Evolutionary conservation across 2,888 invertebrate genomes (phyloP).

Genomic region (Macrophya alboannulata): DNA sequence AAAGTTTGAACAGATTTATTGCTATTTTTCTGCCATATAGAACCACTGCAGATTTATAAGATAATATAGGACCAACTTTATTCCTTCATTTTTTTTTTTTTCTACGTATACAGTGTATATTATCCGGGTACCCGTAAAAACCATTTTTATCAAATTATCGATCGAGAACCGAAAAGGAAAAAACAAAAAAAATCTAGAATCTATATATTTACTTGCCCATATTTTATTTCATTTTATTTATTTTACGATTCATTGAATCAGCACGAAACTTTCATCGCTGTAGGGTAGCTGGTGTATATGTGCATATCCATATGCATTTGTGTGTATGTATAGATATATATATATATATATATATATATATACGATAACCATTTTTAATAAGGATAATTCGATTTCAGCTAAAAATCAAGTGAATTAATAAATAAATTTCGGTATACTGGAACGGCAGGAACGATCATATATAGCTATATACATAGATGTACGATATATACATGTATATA

Average conservation of each 20-base stretch:
- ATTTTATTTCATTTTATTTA: too few relatives aligned
- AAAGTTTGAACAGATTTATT: constrained; percentile 40
- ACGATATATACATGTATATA: not conserved
- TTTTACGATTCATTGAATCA: too few relatives aligned
- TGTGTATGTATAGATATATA: not conserved
- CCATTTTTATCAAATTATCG: too few relatives aligned
- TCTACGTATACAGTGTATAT: not conserved
- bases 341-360: not conserved
- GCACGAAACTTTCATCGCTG: too few relatives aligned
- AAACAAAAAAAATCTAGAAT: too few relatives aligned
- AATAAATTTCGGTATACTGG: not conserved
- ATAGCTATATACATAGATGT: not conserved
- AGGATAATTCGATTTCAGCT: not conserved
- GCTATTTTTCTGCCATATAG: constrained; percentile 9
- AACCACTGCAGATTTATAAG: constrained; percentile 7
- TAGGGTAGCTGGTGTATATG: not conserved
- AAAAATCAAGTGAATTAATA: constrained; percentile 36
- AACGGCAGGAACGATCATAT: not conserved
- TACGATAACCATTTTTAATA: not conserved
- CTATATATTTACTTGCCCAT: too few relatives aligned
- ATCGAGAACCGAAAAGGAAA: too few relatives aligned
- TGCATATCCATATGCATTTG: not conserved
- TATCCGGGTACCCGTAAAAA: not conserved
- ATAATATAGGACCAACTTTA: not conserved
- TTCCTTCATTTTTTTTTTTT: not conserved